Conservation (phyloP, 2,888 invertebrate genomes). For the Mechanitis messenoides region DNA sequence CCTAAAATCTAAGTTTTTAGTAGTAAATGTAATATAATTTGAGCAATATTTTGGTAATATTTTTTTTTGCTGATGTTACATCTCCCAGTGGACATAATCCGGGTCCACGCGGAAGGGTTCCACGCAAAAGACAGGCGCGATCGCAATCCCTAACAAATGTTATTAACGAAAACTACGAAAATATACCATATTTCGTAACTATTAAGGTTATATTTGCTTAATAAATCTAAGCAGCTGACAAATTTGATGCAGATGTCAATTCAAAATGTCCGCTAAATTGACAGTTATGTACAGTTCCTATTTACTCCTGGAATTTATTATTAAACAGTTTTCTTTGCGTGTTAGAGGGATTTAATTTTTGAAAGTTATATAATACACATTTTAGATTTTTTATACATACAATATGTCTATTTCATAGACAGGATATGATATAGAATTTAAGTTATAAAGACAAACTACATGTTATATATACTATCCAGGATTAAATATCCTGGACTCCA, state of each 20-base stretch:
- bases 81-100: slow-evolving; percentile 45
- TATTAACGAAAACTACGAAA: slow-evolving; percentile 17
- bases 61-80: slow-evolving; percentile 42
- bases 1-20: no score
- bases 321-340: no score
- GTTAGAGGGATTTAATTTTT: no score
- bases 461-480: no score
- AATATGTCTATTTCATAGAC: no score
- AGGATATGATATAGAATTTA: no score
- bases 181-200: neutral
- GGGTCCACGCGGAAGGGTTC: slow-evolving; percentile 64
- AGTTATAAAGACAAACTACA: no score
- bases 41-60: no score
- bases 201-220: slow-evolving; percentile 14
- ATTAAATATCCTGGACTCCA: no score
- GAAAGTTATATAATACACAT: no score
- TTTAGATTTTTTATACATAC: no score
- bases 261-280: slow-evolving; percentile 36
- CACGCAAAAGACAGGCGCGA: slow-evolving; percentile 60
- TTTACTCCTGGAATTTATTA: slow-evolving; percentile 29
- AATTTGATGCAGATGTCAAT: slow-evolving; percentile 40
- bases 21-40: no score
- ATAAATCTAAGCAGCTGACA: slow-evolving; percentile 30
- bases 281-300: slow-evolving; percentile 46
- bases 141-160: slow-evolving; percentile 36